Conservation (phyloP, 2,113 vertebrate species). For the Gymnogyps californianus region DNA sequence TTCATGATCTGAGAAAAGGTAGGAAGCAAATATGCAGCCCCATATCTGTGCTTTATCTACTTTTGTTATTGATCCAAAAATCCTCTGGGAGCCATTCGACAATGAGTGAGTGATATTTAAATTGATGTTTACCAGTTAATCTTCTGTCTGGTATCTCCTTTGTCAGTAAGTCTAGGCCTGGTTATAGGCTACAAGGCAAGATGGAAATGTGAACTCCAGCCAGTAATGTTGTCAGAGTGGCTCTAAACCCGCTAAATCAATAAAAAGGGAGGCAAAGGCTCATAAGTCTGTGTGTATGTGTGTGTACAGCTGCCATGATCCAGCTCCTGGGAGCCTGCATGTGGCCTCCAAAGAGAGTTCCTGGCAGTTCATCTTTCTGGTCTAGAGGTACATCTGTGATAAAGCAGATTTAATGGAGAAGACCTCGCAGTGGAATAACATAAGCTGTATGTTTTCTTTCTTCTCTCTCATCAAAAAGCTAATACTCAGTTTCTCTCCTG, state of each 20-base stretch:
- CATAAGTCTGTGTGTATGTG: not conserved
- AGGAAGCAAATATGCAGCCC: not conserved
- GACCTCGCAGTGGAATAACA: not conserved
- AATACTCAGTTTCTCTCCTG: slow-evolving; percentile 24
- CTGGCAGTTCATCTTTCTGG: slow-evolving; percentile 14
- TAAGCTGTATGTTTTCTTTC: not conserved
- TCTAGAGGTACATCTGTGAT: not conserved
- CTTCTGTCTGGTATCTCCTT: not conserved
- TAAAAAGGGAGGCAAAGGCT: not conserved
- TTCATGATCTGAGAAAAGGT: not conserved
- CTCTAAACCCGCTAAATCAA: slow-evolving; percentile 4
- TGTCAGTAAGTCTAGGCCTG: not conserved
- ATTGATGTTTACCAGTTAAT: not conserved
- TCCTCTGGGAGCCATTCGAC: not conserved
- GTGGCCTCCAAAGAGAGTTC: slow-evolving; percentile 20
- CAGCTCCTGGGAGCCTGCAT: not conserved
- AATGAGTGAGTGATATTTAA: not conserved
- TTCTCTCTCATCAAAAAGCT: not conserved
- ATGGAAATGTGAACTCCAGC: not conserved
- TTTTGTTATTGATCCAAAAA: not conserved
- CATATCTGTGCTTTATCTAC: not conserved
- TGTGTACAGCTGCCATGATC: not conserved
- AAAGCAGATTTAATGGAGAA: not conserved
- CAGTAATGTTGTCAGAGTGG: not conserved
- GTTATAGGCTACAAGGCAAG: not conserved